A percentile compares a stretch with the other conserved stretches of the same genome.
Conservation (phyloP, 2,888 invertebrate species). For the Timandra comae region DNA sequence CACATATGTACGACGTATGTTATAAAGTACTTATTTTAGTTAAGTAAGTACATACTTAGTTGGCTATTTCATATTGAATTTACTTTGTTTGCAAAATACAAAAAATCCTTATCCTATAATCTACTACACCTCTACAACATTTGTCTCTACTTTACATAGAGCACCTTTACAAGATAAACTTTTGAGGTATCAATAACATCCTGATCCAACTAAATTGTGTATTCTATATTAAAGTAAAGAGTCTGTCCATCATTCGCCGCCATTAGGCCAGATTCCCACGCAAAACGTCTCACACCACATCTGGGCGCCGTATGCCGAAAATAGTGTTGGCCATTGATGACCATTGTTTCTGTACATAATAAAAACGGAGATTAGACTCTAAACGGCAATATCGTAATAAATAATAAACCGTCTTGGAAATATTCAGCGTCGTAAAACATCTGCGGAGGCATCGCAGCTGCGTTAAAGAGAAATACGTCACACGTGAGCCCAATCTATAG, state of each 20-base stretch:
- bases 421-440: slow-evolving; percentile 73
- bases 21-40: no score
- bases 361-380: slow-evolving; percentile 72
- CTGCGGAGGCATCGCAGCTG: slow-evolving; percentile 71
- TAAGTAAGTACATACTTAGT: no score
- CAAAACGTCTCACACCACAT: slow-evolving; percentile 41
- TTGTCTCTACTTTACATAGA: no score
- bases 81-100: no score
- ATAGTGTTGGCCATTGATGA: slow-evolving; percentile 56
- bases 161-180: no score
- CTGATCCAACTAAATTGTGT: background rate
- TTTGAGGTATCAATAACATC: no score
- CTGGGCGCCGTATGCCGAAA: slow-evolving; percentile 67
- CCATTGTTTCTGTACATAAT: slow-evolving; percentile 71
- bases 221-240: background rate
- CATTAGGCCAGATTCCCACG: slow-evolving; percentile 56
- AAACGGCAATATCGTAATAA: slow-evolving; percentile 74
- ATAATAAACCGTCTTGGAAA: slow-evolving; percentile 72
- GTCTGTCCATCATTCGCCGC: background rate
- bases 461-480: slow-evolving; percentile 69
- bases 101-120: no score
- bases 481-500: slow-evolving; percentile 63
- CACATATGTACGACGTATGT: no score
- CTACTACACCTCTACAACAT: no score
- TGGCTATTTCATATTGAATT: no score